Percentiles rank a stretch among this genome's conserved stretches.
Conservation (phyloP, 2,888 invertebrate genomes). For the Apamea anceps region DNA sequence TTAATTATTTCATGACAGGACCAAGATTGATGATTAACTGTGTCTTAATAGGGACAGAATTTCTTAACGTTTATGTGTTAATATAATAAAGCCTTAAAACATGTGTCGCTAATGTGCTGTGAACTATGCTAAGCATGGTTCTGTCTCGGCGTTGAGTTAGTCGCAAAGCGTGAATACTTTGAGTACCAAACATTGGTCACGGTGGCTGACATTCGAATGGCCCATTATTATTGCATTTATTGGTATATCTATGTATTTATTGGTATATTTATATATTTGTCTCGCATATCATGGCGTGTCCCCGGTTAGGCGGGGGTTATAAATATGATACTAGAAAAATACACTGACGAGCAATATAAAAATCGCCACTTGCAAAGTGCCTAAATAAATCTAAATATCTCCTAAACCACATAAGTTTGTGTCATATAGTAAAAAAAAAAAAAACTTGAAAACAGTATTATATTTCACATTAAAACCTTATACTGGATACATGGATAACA, state of each 20-base stretch:
- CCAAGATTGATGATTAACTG: slow-evolving; percentile 51
- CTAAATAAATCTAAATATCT: background rate
- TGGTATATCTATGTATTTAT: slow-evolving; percentile 6
- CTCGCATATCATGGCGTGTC: background rate
- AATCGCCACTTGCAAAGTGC: background rate
- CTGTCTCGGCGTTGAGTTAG: slow-evolving; percentile 22
- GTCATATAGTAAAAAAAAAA: too few species aligned
- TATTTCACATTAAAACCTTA: too few species aligned
- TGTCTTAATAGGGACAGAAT: slow-evolving; percentile 39
- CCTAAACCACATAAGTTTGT: too few species aligned
- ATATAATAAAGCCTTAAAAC: slow-evolving; percentile 33
- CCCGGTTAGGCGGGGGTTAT: background rate
- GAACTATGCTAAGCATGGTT: slow-evolving; percentile 3
- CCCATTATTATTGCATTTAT: slow-evolving; percentile 28
- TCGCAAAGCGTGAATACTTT: slow-evolving; percentile 17
- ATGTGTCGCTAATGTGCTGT: slow-evolving; percentile 30
- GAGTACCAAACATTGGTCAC: slow-evolving; percentile 32
- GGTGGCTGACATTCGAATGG: slow-evolving; percentile 21
- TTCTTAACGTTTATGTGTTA: slow-evolving; percentile 29
- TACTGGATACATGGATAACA: too few species aligned
- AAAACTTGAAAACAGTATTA: too few species aligned
- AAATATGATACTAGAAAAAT: background rate
- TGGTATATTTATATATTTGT: background rate
- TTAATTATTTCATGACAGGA: slow-evolving; percentile 52
- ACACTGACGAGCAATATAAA: background rate